phyloP scores from a whole-genome alignment of 2,113 vertebrate genomes.

The Marmota monax region DNA sequence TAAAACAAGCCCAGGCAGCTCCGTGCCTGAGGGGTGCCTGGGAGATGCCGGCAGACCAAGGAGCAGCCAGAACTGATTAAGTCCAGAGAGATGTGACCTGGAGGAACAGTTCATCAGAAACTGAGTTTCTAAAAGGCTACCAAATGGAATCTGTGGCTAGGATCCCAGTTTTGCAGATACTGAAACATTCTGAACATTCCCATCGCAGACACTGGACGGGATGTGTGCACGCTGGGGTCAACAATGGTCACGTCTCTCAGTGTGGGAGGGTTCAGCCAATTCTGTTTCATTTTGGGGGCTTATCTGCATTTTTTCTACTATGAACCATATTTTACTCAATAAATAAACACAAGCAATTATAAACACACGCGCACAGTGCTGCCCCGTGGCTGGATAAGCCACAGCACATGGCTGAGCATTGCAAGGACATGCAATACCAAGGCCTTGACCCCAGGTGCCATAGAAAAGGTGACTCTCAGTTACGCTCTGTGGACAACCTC shows the following conservation, averaged over 20 bases:
- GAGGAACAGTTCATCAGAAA: not conserved
- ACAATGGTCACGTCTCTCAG: not conserved
- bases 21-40: not conserved
- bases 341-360: not conserved
- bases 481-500: too few relatives aligned
- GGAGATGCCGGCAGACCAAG: not conserved
- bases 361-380: too few relatives aligned
- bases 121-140: not conserved
- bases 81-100: not conserved
- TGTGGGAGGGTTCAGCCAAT: not conserved
- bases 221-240: not conserved
- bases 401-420: too few relatives aligned
- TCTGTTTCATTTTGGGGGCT: slow-evolving; percentile 22
- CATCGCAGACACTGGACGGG: not conserved
- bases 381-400: too few relatives aligned
- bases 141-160: not conserved
- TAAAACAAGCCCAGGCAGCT: not conserved
- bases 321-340: slow-evolving; percentile 1
- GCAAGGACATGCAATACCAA: too few relatives aligned
- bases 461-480: not conserved
- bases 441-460: not conserved
- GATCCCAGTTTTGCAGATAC: not conserved
- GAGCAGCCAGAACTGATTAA: not conserved
- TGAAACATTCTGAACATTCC: not conserved
- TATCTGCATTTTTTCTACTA: not conserved